phyloP scores from a whole-genome alignment of 2,113 vertebrate species.

The Ammospiza nelsoni region DNA sequence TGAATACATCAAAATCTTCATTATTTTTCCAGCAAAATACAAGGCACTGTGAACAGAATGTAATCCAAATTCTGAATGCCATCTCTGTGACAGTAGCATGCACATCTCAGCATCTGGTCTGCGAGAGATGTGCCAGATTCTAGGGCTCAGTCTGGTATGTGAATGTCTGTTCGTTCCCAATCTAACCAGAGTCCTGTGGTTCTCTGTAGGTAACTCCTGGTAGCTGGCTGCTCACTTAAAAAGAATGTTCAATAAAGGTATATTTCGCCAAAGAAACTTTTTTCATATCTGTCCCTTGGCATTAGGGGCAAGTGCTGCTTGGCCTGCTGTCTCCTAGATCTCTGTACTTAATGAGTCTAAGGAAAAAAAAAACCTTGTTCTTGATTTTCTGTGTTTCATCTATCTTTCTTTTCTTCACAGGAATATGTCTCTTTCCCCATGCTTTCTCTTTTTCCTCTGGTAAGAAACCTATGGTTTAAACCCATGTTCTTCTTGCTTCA shows the following conservation, averaged over 20 bases:
- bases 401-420: not conserved
- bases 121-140: not conserved
- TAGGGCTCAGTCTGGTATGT: not conserved
- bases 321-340: not conserved
- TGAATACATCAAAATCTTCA: constrained; percentile 21
- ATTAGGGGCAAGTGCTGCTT: not conserved
- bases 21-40: constrained; percentile 2
- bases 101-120: not conserved
- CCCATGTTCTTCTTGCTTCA: not conserved
- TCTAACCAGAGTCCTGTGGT: not conserved
- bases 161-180: not conserved
- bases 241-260: not conserved
- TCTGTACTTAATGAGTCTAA: not conserved
- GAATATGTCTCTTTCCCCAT: not conserved
- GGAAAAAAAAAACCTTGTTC: not conserved
- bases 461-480: not conserved
- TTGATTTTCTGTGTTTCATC: not conserved
- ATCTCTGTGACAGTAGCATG: not conserved
- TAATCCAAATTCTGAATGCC: not conserved
- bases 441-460: not conserved
- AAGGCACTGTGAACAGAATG: not conserved
- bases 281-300: not conserved
- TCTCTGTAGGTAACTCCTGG: not conserved
- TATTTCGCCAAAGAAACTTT: not conserved
- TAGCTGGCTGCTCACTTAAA: not conserved